phyloP scores from a whole-genome alignment of 2,113 vertebrate species.

The Syngnathoides biaculeatus region DNA sequence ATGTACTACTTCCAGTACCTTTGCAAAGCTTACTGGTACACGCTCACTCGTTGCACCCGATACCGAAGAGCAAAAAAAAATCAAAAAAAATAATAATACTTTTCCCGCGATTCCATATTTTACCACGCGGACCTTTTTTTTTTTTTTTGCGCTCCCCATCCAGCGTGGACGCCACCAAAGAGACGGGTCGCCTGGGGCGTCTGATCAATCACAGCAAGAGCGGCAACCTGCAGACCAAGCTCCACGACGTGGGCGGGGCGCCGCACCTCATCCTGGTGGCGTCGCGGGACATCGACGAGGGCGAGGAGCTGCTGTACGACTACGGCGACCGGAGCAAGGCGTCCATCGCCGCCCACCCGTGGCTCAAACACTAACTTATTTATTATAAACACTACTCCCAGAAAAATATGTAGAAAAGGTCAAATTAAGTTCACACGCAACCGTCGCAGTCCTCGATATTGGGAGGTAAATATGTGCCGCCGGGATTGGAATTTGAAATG shows the following conservation, averaged over 20 bases:
- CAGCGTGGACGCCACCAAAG: conserved; percentile 93
- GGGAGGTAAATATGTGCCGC: too few relatives aligned
- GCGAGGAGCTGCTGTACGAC: conserved; percentile 94
- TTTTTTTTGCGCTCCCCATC: neutral
- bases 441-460: too few relatives aligned
- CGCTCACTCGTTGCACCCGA: neutral
- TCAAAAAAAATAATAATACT: too few relatives aligned
- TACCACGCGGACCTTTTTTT: too few relatives aligned
- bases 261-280: conserved; percentile 97
- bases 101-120: too few relatives aligned
- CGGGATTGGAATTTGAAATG: too few relatives aligned
- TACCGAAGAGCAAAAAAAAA: too few relatives aligned
- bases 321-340: conserved; percentile 94
- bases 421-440: neutral
- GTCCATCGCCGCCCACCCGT: conserved; percentile 89
- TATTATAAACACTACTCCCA: neutral
- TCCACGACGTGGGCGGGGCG: conserved; percentile 86
- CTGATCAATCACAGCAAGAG: conserved; percentile 96
- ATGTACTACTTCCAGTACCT: conserved; percentile 99
- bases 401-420: neutral
- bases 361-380: conserved; percentile 85
- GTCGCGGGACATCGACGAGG: conserved; percentile 85
- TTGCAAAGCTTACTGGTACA: conserved; percentile 93
- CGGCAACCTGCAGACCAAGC: conserved; percentile 96
- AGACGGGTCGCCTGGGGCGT: conserved; percentile 84